phyloP scores from a whole-genome alignment of 2,113 vertebrate species.

The Peromyscus polionotus region DNA sequence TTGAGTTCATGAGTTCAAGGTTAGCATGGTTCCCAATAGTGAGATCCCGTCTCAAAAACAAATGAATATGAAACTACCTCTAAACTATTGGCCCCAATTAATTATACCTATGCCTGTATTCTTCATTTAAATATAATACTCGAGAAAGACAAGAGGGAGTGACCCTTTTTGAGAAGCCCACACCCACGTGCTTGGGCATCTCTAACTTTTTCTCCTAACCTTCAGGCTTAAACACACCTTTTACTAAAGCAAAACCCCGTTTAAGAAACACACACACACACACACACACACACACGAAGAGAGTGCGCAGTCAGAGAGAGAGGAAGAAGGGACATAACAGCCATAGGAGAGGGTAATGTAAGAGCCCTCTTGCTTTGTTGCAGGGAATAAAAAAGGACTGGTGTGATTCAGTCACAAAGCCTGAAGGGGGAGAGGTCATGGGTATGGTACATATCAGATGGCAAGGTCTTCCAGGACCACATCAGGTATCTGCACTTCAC shows the following conservation, averaged over 20 bases:
- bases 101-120: neutral
- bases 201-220: neutral
- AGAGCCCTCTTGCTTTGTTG: neutral
- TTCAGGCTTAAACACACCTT: neutral
- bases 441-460: neutral
- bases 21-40: neutral
- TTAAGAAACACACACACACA: neutral
- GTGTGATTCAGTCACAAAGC: neutral
- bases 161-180: neutral
- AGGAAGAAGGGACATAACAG: neutral
- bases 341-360: neutral
- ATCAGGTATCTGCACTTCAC: neutral
- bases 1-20: neutral
- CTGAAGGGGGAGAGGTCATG: neutral
- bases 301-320: neutral
- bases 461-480: neutral
- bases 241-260: neutral
- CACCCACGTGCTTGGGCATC: neutral
- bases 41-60: neutral
- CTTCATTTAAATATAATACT: slow-evolving; percentile 3
- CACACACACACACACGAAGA: neutral
- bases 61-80: neutral
- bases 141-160: neutral
- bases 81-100: neutral
- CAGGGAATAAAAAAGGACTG: neutral